Evolutionary conservation across 2,113 vertebrate species (phyloP), one percentile per base, ranked within the genome.

Genomic region (Podarcis raffonei): DNA sequence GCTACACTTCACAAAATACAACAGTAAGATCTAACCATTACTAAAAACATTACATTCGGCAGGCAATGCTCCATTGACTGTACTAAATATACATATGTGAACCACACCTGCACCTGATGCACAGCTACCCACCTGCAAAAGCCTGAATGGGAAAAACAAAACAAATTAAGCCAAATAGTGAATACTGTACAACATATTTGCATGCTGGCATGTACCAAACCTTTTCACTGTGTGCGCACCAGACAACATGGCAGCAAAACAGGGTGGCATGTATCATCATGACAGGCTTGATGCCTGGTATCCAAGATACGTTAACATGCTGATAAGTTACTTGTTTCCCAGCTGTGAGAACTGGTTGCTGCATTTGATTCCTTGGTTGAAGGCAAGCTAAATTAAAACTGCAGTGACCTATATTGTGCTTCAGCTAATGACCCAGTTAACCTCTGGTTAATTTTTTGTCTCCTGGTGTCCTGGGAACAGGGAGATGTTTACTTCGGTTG

Each of bases 391-490:
- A 97, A 95, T 97, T 95, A 96, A 97, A 96, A 93, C 95, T 84
- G 88, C 89, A 93, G 85, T 94, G 96, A 97, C 96, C 97, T 95
- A 32, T 91, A 97, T 96, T 97, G 96, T 96, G 90, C 81, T 90
- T 23, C 87, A 76, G 94, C 95, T 92, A 96, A 94, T 94, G 96
- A 96, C 96, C 96, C 94, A 93, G 95, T 96, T 96, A 96, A 97
- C 97, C 96, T 93, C 93, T 87, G 92, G 95, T 95, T 95, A 93
- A 91, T 95, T 95, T 95, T 94, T 93, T 96, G 95, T 95, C 87
- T 91, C 93, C 90, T 62, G 30, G 94, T 96, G 95, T 97, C 97
- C 97, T 97, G 97, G 97, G 97, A 97, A 98, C 95, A 93, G 95
- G 88, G 88, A 92, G 90, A 90, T 94, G 95, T 97, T 97, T 96